Evolutionary conservation across 2,797 vertebrate genomes (phyloP).

Genomic region (Mionectes olivaceus): DNA sequence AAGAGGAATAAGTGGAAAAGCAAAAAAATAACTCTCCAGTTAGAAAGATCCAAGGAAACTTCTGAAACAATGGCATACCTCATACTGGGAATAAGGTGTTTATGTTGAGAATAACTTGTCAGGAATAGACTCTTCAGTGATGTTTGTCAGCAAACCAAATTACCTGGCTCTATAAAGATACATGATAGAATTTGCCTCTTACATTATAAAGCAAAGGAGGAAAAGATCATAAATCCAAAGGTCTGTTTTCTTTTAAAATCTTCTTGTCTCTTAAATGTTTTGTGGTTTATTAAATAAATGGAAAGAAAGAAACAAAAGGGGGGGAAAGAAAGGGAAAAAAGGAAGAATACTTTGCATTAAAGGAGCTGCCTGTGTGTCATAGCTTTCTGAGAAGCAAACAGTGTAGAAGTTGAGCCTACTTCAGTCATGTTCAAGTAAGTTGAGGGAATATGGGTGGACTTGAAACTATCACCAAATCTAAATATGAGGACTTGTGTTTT

Average conservation of each 20-base stretch:
- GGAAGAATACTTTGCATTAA: background rate
- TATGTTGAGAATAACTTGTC: background rate
- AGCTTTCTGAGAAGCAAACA: background rate
- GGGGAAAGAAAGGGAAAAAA: fast-evolving
- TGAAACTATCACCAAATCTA: background rate
- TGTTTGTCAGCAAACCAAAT: background rate
- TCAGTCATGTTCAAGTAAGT: background rate
- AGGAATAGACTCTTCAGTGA: background rate
- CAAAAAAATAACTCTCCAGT: background rate
- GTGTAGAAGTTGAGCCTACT: background rate
- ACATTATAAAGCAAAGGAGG: background rate
- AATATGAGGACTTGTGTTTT: background rate
- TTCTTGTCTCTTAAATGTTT: background rate
- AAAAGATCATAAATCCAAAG: background rate
- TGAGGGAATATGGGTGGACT: background rate
- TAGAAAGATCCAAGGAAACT: background rate
- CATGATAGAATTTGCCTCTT: background rate
- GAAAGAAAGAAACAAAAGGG: fast-evolving
- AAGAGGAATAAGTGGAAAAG: background rate
- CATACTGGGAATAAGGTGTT: background rate
- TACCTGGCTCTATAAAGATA: background rate
- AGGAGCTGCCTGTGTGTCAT: background rate
- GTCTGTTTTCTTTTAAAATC: background rate
- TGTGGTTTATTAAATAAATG: background rate
- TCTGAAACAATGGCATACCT: background rate